A percentile compares a stretch with the other conserved stretches of the same genome.
These are phyloP conservation scores for Ochotona princeps DNA, from an alignment of 2,113 vertebrate genomes.

Conservation along the genomic window DNA sequence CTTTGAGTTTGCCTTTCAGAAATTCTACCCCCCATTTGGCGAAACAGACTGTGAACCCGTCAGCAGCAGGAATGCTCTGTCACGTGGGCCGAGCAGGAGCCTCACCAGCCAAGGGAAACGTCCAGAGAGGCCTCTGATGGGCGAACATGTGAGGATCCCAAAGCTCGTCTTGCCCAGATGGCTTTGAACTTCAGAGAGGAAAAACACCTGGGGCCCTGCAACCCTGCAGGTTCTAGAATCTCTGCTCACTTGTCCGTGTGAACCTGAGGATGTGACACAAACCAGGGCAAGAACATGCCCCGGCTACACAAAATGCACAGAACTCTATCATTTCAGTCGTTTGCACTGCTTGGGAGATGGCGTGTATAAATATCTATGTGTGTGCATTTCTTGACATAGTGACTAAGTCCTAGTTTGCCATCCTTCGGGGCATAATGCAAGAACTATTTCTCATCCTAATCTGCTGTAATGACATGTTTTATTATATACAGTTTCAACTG, in stretches of 20 bases:
- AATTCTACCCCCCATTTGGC: slow-evolving; percentile 4
- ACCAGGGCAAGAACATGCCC: not conserved
- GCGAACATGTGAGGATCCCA: rapidly evolving
- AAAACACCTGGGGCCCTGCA: rapidly evolving
- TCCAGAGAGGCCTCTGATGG: not conserved
- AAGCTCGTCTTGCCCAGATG: not conserved
- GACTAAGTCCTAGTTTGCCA: slow-evolving; percentile 74
- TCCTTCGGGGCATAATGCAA: slow-evolving; percentile 70
- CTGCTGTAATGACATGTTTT: slow-evolving; percentile 80
- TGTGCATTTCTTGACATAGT: slow-evolving; percentile 73
- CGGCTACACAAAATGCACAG: rapidly evolving
- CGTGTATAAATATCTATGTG: slow-evolving; percentile 26
- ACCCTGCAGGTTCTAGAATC: not conserved
- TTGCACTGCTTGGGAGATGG: slow-evolving; percentile 12
- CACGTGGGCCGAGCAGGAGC: not conserved
- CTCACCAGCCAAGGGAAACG: rapidly evolving
- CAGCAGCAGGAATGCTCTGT: not conserved
- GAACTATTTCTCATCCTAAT: slow-evolving; percentile 77
- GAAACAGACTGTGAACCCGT: slow-evolving; percentile 32
- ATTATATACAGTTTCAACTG: slow-evolving; percentile 74
- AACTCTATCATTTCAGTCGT: not conserved
- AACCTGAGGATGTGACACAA: rapidly evolving
- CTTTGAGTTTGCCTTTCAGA: not conserved
- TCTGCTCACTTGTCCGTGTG: not conserved
- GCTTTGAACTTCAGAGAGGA: not conserved